phyloP scores from a whole-genome alignment of 2,797 vertebrate genomes.

The Coranthus polyacanthus region DNA sequence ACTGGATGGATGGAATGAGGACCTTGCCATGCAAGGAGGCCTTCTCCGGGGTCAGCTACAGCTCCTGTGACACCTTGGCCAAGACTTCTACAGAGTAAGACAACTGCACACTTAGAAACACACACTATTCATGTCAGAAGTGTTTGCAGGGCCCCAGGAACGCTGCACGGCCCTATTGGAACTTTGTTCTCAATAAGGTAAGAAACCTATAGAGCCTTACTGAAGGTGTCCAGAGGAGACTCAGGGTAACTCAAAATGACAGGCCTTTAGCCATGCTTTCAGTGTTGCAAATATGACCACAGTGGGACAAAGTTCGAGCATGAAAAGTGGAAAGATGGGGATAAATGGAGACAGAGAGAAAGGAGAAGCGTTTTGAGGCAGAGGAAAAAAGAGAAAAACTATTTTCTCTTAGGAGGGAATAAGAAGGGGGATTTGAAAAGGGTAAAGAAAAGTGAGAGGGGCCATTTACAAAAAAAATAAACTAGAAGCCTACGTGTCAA shows the following conservation, averaged over 20 bases:
- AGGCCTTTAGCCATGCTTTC: constrained; percentile 72
- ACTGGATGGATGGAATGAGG: constrained; percentile 95
- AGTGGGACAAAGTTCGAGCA: constrained; percentile 47
- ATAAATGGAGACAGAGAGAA: constrained; percentile 30
- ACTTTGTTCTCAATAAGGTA: constrained; percentile 52
- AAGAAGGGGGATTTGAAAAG: constrained; percentile 49
- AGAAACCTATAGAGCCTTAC: constrained; percentile 56
- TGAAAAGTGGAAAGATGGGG: constrained; percentile 37
- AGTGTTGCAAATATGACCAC: constrained; percentile 53
- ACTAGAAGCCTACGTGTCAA: constrained; percentile 54
- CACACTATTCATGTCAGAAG: constrained; percentile 60
- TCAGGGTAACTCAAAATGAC: constrained; percentile 73
- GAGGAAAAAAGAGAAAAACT: constrained; percentile 21
- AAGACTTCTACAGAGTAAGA: constrained; percentile 98
- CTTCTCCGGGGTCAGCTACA: constrained; percentile 96
- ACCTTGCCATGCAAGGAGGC: constrained; percentile 95
- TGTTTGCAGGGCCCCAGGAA: constrained; percentile 50
- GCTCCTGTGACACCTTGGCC: constrained; percentile 96
- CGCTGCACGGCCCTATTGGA: constrained; percentile 33
- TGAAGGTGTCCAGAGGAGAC: constrained; percentile 66
- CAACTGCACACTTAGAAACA: constrained; percentile 38
- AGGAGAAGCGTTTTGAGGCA: constrained; percentile 24
- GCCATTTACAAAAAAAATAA: constrained; percentile 48
- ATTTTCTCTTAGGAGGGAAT: constrained; percentile 7
- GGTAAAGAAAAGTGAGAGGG: constrained; percentile 56